Base-by-base conservation (phyloP, 53 echinoderm and acorn worm species). In the Glandiceps talaboti region DNA sequence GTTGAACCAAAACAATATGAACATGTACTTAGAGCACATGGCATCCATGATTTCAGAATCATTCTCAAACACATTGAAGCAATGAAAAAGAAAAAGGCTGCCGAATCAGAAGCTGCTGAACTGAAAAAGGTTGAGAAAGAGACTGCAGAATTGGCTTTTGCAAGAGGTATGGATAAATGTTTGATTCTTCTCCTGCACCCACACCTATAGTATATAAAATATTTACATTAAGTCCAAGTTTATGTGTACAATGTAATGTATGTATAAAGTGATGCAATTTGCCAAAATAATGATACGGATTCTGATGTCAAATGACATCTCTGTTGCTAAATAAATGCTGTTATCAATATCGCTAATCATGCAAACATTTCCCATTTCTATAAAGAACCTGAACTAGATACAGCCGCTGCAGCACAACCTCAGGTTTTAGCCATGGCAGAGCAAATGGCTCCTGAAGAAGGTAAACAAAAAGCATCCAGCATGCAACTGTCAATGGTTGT, bases 1-100 rank as follows among this genome's bases (percentile, higher is more conserved):
- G 89, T 85, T 0, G 79, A 89, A 30, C 97, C 97, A 0, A 93
- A 97, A 72, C 87, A 97, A 30, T 97, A 93, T 73, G 97, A 97
- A 77, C 85, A 73, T 25, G 82, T 93, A 25, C 83, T 97, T 27
- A 91, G 77, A 74, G 75, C 91, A 80, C 91, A 89, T 78, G 93
- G 97, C 45, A 84, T 97, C 84, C 88, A 73, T 80, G 97, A 97
- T 31, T 96, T 97, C 89, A 81, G 97, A 27, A 88, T 87, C 33
- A 97, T 97, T 77, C 87, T 97, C 33, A 97, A 91, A 79, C 87
- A 87, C 27, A 78, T 89, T 73, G 85, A 94, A 74, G 81, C 81
- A 82, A 92, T 94, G 91, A 91, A 91, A 28, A 29, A 88, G 64
- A 77, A 64, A 1, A 83, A 93, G 73, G 85, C 74, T 25, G 88